Evolutionary conservation across 2,797 vertebrate genomes (phyloP).

Genomic region (Bradypodion ventrale): DNA sequence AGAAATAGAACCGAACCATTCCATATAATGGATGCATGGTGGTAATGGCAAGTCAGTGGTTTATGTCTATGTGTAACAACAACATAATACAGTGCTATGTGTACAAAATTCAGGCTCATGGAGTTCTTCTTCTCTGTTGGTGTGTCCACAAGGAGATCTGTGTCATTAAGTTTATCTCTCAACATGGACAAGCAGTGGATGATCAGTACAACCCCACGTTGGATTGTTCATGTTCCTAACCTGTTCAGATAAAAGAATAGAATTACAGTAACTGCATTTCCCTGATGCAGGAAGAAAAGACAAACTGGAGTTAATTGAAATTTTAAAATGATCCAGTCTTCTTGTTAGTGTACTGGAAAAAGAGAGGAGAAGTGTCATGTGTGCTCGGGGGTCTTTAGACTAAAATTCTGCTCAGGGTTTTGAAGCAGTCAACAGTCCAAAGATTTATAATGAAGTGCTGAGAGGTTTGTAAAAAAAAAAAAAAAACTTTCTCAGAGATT

Average conservation of each 20-base stretch:
- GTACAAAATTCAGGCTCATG: neutral
- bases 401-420: too few relatives aligned
- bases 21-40: neutral
- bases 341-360: neutral
- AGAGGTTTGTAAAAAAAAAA: too few relatives aligned
- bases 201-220: too few relatives aligned
- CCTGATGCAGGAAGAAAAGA: neutral
- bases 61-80: neutral
- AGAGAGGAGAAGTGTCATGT: too few relatives aligned
- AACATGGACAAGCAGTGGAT: too few relatives aligned
- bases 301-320: neutral
- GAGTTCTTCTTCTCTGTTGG: neutral
- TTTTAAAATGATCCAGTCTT: neutral
- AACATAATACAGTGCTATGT: neutral
- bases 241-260: neutral
- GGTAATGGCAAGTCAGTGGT: neutral
- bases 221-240: neutral
- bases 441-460: too few relatives aligned
- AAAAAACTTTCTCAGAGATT: too few relatives aligned
- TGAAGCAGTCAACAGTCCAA: too few relatives aligned
- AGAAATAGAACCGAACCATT: too few relatives aligned
- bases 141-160: too few relatives aligned
- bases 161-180: too few relatives aligned
- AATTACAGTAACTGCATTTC: neutral
- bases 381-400: too few relatives aligned